Evolutionary conservation across 2,797 vertebrate species (phyloP), one percentile per base, ranked within the genome.

Genomic region (Acipenser oxyrinchus): DNA sequence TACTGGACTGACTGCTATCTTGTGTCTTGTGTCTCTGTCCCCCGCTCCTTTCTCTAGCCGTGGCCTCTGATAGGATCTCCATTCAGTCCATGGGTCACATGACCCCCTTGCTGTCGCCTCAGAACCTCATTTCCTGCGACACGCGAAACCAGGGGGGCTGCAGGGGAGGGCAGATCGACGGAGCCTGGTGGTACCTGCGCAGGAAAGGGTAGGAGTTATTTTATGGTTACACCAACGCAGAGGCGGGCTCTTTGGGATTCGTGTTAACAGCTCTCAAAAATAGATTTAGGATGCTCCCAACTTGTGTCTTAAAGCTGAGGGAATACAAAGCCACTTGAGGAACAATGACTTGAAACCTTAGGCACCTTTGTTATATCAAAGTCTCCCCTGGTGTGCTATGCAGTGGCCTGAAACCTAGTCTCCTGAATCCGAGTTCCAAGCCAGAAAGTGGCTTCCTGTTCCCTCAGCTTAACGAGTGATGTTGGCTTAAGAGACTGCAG

Each of bases 41-140:
- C 37, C 37, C 37, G 37, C 37, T 4, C 37, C 37, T 37, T 37
- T 37, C 37, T 37, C 37, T 72, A 98, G 95, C 94, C 3, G 95
- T 98, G 68, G 96, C 96, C 9, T 99, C 96, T 0, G 96, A 99
- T 81, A 86, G 95, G 13, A 96, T 98, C 80, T 92, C 96, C 58
- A 98, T 99, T 84, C 96, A 99, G 74, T 98, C 95, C 9, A 93
- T 98, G 95, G 96, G 96, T 52, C 95, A 97, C 86, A 95, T 98
- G 96, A 94, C 90, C 0, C 93, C 94, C 1, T 86, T 91, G 70
- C 86, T 98, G 58, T 99, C 96, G 0, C 95, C 96, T 1, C 96
- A 98, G 82, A 97, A 99, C 79, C 87, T 99, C 10, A 90, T 99
- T 73, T 96, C 94, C 70, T 99, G 96, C 10, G 92, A 99, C 83